These are phyloP conservation scores for Anastatus disparis DNA, from an alignment of 1,140 invertebrate species.

Conservation along the genomic window DNA sequence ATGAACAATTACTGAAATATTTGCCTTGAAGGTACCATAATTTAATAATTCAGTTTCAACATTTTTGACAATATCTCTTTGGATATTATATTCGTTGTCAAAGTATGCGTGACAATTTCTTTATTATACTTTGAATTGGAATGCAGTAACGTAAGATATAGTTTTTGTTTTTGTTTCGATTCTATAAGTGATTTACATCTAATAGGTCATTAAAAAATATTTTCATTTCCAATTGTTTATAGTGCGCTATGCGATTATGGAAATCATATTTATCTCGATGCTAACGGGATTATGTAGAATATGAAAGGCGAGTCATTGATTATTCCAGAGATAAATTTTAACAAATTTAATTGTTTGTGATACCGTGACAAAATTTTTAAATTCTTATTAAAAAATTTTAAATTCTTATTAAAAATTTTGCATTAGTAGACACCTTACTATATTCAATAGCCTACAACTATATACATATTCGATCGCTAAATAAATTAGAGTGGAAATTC, in stretches of 20 bases:
- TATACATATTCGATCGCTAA: no score
- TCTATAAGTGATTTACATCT: constrained; percentile 2
- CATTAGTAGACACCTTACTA: no score
- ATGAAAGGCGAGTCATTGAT: neutral
- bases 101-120: neutral
- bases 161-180: neutral
- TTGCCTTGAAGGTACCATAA: no score
- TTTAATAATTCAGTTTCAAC: no score
- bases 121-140: neutral
- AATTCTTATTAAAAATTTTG: neutral
- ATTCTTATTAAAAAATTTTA: neutral
- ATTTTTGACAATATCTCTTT: neutral
- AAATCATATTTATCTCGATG: neutral
- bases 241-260: neutral
- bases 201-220: constrained; percentile 5
- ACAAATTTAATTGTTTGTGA: no score
- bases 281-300: constrained; percentile 12
- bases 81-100: neutral
- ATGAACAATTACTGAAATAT: neutral
- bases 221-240: neutral
- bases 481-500: no score
- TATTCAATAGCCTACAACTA: no score
- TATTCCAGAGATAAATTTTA: constrained; percentile 5
- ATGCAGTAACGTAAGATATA: neutral
- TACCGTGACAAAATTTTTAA: no score